Evolutionary conservation across 2,113 vertebrate genomes (phyloP), one percentile per base, ranked within the genome.

Genomic region (Lepus europaeus): DNA sequence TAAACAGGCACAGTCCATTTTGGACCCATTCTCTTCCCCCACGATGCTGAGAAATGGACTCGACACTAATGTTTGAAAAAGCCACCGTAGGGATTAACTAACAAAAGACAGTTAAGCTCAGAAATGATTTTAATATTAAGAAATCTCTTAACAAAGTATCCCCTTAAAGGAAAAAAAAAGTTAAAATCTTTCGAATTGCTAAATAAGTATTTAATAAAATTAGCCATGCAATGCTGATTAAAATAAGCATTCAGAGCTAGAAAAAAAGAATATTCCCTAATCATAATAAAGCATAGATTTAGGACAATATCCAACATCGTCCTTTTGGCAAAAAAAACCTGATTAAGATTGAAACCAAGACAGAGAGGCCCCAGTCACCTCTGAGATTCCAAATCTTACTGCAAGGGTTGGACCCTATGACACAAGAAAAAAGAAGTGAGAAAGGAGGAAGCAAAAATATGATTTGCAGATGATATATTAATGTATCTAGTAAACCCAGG

Each of bases 131-230:
- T 91, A 96, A 88, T 93, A 93, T 89, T 95, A 56, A 95, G 77
- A 97, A 95, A 89, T 87, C 70, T 90, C 89, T 95, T 90, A 92
- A 95, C 33, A 83, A 93, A 88, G 59, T 76, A 92, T 94, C 39
- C 73, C 90, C 93, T 94, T 90, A 95, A 92, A 78, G n/a, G 78
- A 9, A 64, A 81, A 84, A 80, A 61, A 91, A 90, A 68, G 16
- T 70, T 76, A 77, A 96, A 63, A 20, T 80, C 70, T 95, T 97
- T 78, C 39, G 74, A 95, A 91, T 79, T 87, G 53, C 79, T 95
- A 95, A 97, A 68, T 45, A 87, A n/a, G 22, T 79, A 95, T 91
- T 95, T 95, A 87, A 96, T 93, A 95, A 96, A 97, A 91, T 93
- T 69, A 90, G 79, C 53, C 61, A 51, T 63, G 78, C 92, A 96